These are phyloP conservation scores for Lucilia sericata DNA, from an alignment of 1,140 invertebrate genomes.

Conservation along the genomic window DNA sequence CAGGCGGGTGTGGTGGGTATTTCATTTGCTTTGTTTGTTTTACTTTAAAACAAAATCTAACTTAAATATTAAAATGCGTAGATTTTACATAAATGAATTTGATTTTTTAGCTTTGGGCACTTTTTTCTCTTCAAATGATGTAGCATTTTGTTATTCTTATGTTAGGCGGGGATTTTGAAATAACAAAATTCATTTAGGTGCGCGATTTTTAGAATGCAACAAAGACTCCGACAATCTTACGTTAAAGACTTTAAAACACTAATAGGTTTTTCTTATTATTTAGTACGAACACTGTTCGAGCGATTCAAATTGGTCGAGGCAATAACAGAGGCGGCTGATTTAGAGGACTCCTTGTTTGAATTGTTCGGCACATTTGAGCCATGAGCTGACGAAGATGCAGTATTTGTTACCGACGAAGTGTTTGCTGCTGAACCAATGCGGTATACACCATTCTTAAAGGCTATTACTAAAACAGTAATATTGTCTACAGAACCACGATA, in stretches of 20 bases:
- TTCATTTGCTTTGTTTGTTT: conserved; percentile 29
- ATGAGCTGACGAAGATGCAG: not conserved
- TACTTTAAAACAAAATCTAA: conserved; percentile 32
- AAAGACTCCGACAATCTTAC: not conserved
- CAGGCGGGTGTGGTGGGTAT: conserved; percentile 4
- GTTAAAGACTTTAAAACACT: too few species aligned
- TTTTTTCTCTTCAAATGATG: not conserved
- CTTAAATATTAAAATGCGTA: conserved; percentile 36
- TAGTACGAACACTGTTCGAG: conserved; percentile 45
- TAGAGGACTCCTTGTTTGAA: conserved; percentile 17
- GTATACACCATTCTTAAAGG: conserved; percentile 76
- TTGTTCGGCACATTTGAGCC: not conserved
- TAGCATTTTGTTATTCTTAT: not conserved
- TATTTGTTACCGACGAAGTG: not conserved
- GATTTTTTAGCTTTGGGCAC: conserved; percentile 32
- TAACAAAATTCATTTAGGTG: conserved; percentile 1
- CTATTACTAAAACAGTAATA: conserved; percentile 93
- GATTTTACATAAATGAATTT: conserved; percentile 36
- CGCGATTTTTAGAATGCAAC: not conserved
- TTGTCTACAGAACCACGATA: conserved; percentile 94
- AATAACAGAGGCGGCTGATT: conserved; percentile 35
- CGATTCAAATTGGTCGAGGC: conserved; percentile 45
- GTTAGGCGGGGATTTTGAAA: not conserved
- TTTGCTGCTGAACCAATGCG: conserved; percentile 52
- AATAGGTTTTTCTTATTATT: conserved; percentile 3